Percentiles rank a stretch among this genome's conserved stretches.
Conservation (phyloP, 1,140 invertebrate genomes). For the Aphelenchoides fujianensis region DNA sequence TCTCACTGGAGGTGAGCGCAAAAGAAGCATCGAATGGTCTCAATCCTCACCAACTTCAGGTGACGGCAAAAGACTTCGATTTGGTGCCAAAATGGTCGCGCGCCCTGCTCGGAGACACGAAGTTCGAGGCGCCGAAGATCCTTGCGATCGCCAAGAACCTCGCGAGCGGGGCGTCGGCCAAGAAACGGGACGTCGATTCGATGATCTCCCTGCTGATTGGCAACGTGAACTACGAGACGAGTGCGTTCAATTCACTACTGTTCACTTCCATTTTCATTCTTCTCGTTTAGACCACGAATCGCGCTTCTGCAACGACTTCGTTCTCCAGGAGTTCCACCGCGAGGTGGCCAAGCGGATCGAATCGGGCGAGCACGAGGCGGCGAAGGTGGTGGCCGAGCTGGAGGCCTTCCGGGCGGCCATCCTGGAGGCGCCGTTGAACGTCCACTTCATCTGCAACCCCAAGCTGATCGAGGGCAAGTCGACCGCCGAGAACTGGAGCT, state of each 20-base stretch:
- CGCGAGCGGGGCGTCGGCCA: conserved; percentile 28
- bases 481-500: conserved; percentile 8
- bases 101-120: conserved; percentile 25
- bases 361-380: neutral
- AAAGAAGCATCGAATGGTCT: too few relatives aligned
- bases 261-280: neutral
- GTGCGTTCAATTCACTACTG: conserved; percentile 11
- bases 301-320: conserved; percentile 28
- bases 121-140: conserved; percentile 17
- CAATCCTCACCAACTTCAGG: too few relatives aligned
- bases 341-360: conserved; percentile 28
- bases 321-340: conserved; percentile 37
- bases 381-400: conserved; percentile 14
- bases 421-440: conserved; percentile 25
- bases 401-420: conserved; percentile 19
- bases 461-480: conserved; percentile 14
- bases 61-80: conserved; percentile 15
- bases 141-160: conserved; percentile 36
- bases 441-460: conserved; percentile 33
- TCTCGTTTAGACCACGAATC: conserved; percentile 29
- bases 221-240: conserved; percentile 12
- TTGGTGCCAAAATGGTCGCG: conserved; percentile 43
- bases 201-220: conserved; percentile 9
- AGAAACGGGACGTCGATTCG: conserved; percentile 35
- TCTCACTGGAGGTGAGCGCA: too few relatives aligned